Evolutionary conservation across 2,797 vertebrate genomes (phyloP), one percentile per base, ranked within the genome.

Genomic region (Phalanger gymnotis): DNA sequence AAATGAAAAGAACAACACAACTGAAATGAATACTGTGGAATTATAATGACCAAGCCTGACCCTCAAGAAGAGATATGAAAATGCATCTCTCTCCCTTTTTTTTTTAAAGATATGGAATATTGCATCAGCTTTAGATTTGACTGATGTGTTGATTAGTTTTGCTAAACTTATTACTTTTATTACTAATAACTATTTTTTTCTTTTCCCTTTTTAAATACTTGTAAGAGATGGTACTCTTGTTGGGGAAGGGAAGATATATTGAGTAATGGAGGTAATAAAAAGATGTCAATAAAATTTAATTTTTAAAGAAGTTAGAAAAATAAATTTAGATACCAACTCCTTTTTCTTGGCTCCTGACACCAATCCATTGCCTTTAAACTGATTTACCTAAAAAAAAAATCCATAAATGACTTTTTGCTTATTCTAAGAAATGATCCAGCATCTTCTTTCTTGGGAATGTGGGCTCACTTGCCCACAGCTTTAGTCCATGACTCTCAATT

Each of bases 401-500:
- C 11, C 51, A 31, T 19, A 81, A 53, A 47, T 61, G 51, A 81
- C 5, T 54, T 40, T 27, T 54, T 53, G 11, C 9, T 16, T 53
- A 81, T 47, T 57, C n/a, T 25, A 27, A 27, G 22, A 87, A 87
- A 27, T 51, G 40, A 51, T 87, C 40, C 54, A 22, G 53, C 25
- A 34, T 54, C 47, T 92, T 34, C 11, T 27, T 28, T 2, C 22
- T 87, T 4, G 30, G 54, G 94, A 53, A 92, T 53, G 16, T 6
- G 22, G 54, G 4, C 56, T 95, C 89, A 53, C 10, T 53, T 90
- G 40, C 91, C 51, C 56, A 61, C 47, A 93, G 91, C 51, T 81
- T 87, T 47, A 87, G 40, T 3, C 40, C 40, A 51, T 87, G 73
- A 96, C 66, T 89, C 52, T 93, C 93, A 58, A 93, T 95, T 92